Evolutionary conservation across 2,797 vertebrate species (phyloP), one percentile per base, ranked within the genome.

Genomic region (Acridotheres tristis): DNA sequence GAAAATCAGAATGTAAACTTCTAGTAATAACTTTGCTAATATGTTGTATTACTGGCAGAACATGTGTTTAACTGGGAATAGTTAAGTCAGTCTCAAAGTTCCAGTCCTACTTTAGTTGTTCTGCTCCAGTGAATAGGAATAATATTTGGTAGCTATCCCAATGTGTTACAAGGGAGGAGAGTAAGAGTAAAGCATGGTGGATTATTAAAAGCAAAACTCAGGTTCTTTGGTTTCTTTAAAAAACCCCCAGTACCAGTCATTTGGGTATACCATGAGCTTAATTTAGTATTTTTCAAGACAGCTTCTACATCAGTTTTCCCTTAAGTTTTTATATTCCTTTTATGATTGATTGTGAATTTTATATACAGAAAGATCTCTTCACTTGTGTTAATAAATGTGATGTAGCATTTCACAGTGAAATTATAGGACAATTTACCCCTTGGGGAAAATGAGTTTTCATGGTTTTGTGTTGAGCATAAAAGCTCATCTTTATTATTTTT

Each of bases 161-260:
- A 11, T 51, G 23, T 36, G 3, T 59, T 73, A 25, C 17, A 69
- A 57, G 29, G 34, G 19, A 71, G 20, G 8, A 25, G 11, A 83
- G 5, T 54, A 25, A 85, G 45, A 82, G 38, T 36, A 75, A 61
- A 73, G 30, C 9, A 34, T 43, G 13, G 13, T 74, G 53, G 38
- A 68, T 85, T 78, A 29, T 48, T 73, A 79, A 73, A n/a, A 89
- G 13, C 8, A 76, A 55, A 94, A 82, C 27, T 79, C 48, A 50
- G 2, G 2, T 30, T 47, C 30, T 72, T 59, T 50, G 26, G 22
- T 48, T 61, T 73, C 23, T 78, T 76, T 16, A 73, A 55, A 67
- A 69, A 45, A 16, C 0, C 0, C 1, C 3, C 3, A 3, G 47
- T 40, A 9, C 8, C 8, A 38, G 11, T 43, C 3, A 25, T 2